Evolutionary conservation across 2,797 vertebrate species (phyloP).

Genomic region (Nothura maculosa): DNA sequence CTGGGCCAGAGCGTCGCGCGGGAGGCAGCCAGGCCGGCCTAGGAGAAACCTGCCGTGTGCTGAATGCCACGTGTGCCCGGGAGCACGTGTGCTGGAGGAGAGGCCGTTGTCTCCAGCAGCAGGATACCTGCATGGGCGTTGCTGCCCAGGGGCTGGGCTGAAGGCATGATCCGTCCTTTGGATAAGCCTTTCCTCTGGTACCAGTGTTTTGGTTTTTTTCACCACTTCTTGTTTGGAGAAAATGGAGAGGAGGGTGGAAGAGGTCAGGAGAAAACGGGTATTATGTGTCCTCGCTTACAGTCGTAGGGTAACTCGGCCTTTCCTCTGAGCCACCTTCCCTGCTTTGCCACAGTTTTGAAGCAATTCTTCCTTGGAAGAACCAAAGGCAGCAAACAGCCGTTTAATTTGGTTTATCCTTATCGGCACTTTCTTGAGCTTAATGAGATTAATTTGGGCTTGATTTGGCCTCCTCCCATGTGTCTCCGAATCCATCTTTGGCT

Average conservation of each 20-base stretch:
- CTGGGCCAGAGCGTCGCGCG: rapidly evolving
- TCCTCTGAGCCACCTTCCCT: not conserved
- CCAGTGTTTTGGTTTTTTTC: not conserved
- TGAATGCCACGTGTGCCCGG: too few species aligned
- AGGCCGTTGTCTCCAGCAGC: not conserved
- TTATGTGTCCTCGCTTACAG: not conserved
- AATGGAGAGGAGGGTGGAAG: not conserved
- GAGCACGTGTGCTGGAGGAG: not conserved
- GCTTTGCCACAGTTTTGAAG: not conserved
- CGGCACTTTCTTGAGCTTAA: not conserved
- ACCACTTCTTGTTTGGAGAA: not conserved
- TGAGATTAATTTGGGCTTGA: not conserved
- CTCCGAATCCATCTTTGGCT: not conserved
- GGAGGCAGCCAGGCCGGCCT: not conserved
- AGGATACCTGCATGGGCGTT: not conserved
- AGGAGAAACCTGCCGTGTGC: not conserved
- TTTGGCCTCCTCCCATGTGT: not conserved
- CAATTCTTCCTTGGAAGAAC: too few species aligned
- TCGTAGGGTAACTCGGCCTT: not conserved
- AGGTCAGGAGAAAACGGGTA: not conserved
- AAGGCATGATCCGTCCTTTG: not conserved
- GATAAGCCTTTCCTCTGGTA: not conserved
- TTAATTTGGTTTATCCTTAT: not conserved
- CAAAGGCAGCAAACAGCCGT: too few species aligned
- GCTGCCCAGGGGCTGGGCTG: not conserved